Base-by-base conservation (phyloP, 2,888 invertebrate species). In the Anaspis maculata region DNA sequence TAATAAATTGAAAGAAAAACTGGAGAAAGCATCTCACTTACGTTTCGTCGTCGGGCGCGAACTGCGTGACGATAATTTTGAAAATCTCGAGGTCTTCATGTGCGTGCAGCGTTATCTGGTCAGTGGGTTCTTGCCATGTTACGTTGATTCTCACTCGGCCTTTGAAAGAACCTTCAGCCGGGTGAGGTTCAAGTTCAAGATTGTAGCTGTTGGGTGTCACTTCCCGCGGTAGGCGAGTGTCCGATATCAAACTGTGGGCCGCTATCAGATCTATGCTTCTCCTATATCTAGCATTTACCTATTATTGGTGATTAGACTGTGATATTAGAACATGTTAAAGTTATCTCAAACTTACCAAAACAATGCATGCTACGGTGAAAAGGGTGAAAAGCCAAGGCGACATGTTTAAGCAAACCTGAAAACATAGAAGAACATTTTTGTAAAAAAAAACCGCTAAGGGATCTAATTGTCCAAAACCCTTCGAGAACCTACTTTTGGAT, bases 191-290 rank as follows among this genome's bases (percentile, higher is more conserved):
- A 6, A 87, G 54, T 34, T 79, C 72, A 15, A 87, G 51, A 13
- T 71, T 69, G 56, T 87, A 87, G 3, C 71, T 74, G 0, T 68
- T 72, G 0, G 86, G 85, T 15, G 71, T 64, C 1, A 84, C 69
- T 15, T 75, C 70, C 37, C 72, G 73, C 1, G 79, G 75, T 29
- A 84, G 57, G 3, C 78, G 70, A 2, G 69, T 70, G 43, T 81
- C 81, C 44, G 77, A 72, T 22, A 77, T 73, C 6, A 81, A 61
- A 1, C 73, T 69, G 49, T 80, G 74, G 0, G 81, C 74, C 40
- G 81, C 79, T 48, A 81, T 80, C 30, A 83, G 61, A 54, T 84
- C 83, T 41, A 84, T 80, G 52, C 83, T 83, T 29, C 77, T 63
- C 42, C 51, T 56, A 13, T 42, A 16, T 9, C 24, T 38, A 6